Evolutionary conservation across 2,888 invertebrate genomes (phyloP).

Genomic region (Eremobia ochroleuca): DNA sequence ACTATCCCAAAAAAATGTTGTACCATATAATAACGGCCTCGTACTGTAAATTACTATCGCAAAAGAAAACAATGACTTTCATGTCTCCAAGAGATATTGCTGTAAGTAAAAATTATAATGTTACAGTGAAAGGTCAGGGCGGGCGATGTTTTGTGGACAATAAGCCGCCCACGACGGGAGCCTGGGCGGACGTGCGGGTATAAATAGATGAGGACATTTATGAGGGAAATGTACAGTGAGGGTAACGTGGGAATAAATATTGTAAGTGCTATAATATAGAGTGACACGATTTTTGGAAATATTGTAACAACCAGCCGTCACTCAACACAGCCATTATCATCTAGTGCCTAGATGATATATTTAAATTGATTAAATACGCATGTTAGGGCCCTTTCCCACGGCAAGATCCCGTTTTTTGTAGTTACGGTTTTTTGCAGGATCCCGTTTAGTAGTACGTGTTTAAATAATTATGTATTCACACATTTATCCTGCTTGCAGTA

Average conservation of each 20-base stretch:
- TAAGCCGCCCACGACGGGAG: slow-evolving; percentile 40
- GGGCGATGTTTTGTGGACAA: slow-evolving; percentile 46
- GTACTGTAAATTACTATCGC: neutral
- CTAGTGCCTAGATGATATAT: neutral
- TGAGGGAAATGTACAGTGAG: slow-evolving; percentile 1
- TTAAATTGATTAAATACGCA: neutral
- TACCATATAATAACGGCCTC: neutral
- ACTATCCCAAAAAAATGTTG: neutral
- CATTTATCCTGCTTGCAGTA: too few relatives aligned
- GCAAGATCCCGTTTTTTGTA: too few relatives aligned
- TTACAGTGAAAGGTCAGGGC: slow-evolving; percentile 41
- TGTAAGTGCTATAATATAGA: neutral
- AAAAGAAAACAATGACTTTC: slow-evolving; percentile 11
- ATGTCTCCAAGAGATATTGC: slow-evolving; percentile 32
- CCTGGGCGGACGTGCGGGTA: slow-evolving; percentile 35
- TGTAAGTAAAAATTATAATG: slow-evolving; percentile 40
- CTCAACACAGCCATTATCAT: neutral
- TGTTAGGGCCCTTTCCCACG: too few relatives aligned
- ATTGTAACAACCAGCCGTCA: neutral
- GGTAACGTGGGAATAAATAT: neutral
- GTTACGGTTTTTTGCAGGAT: too few relatives aligned
- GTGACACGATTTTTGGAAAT: neutral
- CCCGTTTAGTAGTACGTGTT: too few relatives aligned
- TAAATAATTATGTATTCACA: too few relatives aligned
- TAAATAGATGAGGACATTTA: slow-evolving; percentile 35